Evolutionary conservation across 1,140 invertebrate genomes (phyloP).

Genomic region (Heliconius eleuchia): DNA sequence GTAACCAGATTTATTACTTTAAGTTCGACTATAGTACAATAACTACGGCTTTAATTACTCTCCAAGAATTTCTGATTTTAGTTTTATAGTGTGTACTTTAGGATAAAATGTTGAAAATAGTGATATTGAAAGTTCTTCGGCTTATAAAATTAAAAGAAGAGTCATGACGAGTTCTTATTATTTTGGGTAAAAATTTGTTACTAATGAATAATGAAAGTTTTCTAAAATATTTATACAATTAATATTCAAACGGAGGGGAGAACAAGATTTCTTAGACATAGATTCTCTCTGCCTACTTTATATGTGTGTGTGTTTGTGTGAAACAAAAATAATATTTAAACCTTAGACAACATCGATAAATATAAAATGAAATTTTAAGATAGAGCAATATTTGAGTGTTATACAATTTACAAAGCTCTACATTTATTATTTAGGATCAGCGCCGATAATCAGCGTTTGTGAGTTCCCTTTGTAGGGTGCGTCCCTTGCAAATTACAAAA

Average conservation of each 20-base stretch:
- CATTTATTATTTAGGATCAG: slow-evolving; percentile 64
- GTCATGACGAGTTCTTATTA: too few species aligned
- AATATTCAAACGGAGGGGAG: too few species aligned
- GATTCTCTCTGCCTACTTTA: neutral
- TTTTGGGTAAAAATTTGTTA: too few species aligned
- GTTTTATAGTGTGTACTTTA: neutral
- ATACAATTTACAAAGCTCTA: slow-evolving; percentile 17
- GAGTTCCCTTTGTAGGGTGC: slow-evolving; percentile 36
- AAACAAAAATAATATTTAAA: neutral
- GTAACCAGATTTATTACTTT: neutral
- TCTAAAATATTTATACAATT: too few species aligned
- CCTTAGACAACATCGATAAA: neutral
- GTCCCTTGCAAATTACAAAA: slow-evolving; percentile 34
- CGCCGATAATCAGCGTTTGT: slow-evolving; percentile 52
- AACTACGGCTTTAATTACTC: neutral
- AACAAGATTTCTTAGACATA: too few species aligned
- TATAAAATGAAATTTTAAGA: neutral
- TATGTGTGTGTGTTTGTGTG: neutral
- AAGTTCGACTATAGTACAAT: neutral
- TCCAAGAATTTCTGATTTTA: neutral
- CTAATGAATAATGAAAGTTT: too few species aligned
- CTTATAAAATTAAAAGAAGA: neutral
- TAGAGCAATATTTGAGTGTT: neutral
- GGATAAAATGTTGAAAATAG: neutral
- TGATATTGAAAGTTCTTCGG: neutral